Base-by-base conservation (phyloP, 2,888 invertebrate genomes). In the Drosophila quasianomalipes region DNA sequence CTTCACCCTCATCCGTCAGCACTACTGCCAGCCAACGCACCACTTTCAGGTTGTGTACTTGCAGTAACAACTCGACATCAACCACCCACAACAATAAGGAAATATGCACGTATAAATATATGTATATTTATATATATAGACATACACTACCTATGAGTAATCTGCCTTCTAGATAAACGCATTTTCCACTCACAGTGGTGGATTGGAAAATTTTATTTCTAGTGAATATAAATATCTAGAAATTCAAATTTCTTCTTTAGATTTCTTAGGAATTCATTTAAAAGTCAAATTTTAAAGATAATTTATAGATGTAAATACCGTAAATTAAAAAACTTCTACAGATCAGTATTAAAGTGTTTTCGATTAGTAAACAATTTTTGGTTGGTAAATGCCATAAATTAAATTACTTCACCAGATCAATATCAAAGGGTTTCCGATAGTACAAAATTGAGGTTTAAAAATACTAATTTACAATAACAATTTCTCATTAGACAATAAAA, bases 61-160 rank as follows among this genome's bases (percentile, higher is more conserved):
- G 60, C 54, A 65, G 47, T 52, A 68, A 66, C 74, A 71, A 78
- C 52, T 68, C 61, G 33, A 53, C 14, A 61, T 39, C 70, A 73
- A 73, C 68, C 78, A 74, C 73, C 74, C 65, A 76, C 57, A 37
- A 44, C 19, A 52, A n/a, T 26, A 7, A 55, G 41, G 14, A 47
- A 37, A 28, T 44, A 22, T 31, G 41, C 39, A 58, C 41, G 31
- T 16, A 52, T 52, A 52, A 22, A 22, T 22, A 22, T 22, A 22
- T 22, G 22, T 51, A 22, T 26, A 10, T 28, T 26, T 7, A 39
- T 65, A 60, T 59, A 60, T 59, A 59, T 51, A 33, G 3, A 33
- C 57, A 52, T 59, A 4, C 52, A 52, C 65, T 69, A 71, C 70
- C 77, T 83, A 77, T 71, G 86, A 82, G 78, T 86, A 86, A 89